These are phyloP conservation scores for Hylaea fasciaria DNA, from an alignment of 2,888 invertebrate genomes.

Conservation along the genomic window DNA sequence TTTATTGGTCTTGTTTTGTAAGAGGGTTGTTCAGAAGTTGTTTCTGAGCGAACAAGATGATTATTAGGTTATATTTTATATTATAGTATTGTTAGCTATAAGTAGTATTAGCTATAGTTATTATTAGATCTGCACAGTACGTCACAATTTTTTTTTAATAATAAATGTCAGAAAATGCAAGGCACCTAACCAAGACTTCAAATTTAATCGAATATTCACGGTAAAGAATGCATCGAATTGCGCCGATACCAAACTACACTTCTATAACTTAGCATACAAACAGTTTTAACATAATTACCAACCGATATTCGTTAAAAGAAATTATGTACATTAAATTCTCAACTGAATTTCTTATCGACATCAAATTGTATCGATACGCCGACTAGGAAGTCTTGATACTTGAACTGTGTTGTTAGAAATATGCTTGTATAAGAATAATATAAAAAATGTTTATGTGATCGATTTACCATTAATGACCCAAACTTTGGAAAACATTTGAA, in stretches of 20 bases:
- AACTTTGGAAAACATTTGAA: too few species aligned
- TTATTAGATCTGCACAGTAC: too few species aligned
- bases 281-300: slow-evolving; percentile 30
- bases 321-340: slow-evolving; percentile 79
- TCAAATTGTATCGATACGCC: slow-evolving; percentile 65
- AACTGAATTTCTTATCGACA: slow-evolving; percentile 83
- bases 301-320: slow-evolving; percentile 67
- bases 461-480: too few species aligned
- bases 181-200: not conserved
- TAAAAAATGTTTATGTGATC: too few species aligned
- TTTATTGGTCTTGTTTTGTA: slow-evolving; percentile 28
- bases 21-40: slow-evolving; percentile 15
- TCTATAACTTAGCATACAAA: slow-evolving; percentile 6
- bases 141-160: too few species aligned
- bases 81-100: too few species aligned
- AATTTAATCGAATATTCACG: not conserved
- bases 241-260: too few species aligned
- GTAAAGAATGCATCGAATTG: not conserved
- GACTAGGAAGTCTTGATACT: slow-evolving; percentile 59
- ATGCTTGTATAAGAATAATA: too few species aligned
- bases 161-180: too few species aligned
- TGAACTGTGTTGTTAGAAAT: slow-evolving; percentile 26
- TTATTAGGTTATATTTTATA: too few species aligned
- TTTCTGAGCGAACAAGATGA: not conserved
- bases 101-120: too few species aligned